Percentiles rank a stretch among this genome's conserved stretches.
These are phyloP conservation scores for Scaptomyza hsui DNA, from an alignment of 1,140 invertebrate species.

Conservation along the genomic window DNA sequence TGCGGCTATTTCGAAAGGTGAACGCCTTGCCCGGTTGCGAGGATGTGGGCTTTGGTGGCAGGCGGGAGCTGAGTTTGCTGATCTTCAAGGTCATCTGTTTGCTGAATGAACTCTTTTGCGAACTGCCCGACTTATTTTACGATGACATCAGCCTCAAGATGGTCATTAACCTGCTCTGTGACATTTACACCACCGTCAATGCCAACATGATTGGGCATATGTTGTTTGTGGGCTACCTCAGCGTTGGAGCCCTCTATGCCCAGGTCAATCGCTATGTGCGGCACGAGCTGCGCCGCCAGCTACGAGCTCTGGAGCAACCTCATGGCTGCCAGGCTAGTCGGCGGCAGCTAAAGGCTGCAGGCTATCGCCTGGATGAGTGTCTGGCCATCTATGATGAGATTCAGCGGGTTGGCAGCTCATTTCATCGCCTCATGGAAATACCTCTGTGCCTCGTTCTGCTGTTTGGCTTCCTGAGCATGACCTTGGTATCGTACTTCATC, in stretches of 20 bases:
- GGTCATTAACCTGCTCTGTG: neutral
- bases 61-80: slow-evolving; percentile 49
- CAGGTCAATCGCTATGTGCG: slow-evolving; percentile 59
- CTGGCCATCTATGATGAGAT: slow-evolving; percentile 62
- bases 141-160: neutral
- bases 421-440: slow-evolving; percentile 55
- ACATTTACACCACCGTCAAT: slow-evolving; percentile 28
- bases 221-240: slow-evolving; percentile 63
- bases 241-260: slow-evolving; percentile 58
- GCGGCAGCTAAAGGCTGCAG: slow-evolving; percentile 27
- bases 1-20: slow-evolving; percentile 53
- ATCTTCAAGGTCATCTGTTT: slow-evolving; percentile 51
- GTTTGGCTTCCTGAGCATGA: slow-evolving; percentile 44
- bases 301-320: slow-evolving; percentile 50
- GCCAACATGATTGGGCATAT: slow-evolving; percentile 53
- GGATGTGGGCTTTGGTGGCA: slow-evolving; percentile 50
- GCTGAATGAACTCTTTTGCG: slow-evolving; percentile 43
- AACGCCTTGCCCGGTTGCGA: slow-evolving; percentile 25
- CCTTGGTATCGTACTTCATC: slow-evolving; percentile 49
- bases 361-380: slow-evolving; percentile 56
- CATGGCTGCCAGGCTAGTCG: slow-evolving; percentile 25
- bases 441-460: slow-evolving; percentile 42
- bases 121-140: slow-evolving; percentile 1
- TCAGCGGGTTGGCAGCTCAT: slow-evolving; percentile 41
- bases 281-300: slow-evolving; percentile 49